Evolutionary conservation across 2,113 vertebrate genomes (phyloP).

Genomic region (Neoarius graeffei): DNA sequence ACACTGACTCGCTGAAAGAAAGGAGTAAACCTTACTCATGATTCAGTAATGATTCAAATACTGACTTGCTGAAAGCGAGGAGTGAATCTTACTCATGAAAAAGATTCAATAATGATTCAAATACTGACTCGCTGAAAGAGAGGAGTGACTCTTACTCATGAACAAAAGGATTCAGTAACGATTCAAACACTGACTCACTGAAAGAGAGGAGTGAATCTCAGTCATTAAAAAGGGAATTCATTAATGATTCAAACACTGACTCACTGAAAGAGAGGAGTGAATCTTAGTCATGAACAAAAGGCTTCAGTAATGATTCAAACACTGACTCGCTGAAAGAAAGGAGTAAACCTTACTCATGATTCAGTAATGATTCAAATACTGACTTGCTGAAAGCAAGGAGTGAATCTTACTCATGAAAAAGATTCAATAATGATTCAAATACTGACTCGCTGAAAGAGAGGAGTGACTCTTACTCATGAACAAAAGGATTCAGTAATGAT

Average conservation of each 20-base stretch:
- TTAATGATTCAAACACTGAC: too few species aligned
- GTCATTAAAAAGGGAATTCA: not conserved
- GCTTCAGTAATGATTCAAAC: too few species aligned
- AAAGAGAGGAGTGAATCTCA: not conserved
- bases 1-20: too few species aligned
- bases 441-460: not conserved
- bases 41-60: too few species aligned
- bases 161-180: not conserved
- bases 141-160: not conserved
- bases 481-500: not conserved
- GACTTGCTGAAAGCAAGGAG: too few species aligned
- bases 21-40: too few species aligned
- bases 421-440: not conserved
- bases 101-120: not conserved
- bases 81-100: not conserved
- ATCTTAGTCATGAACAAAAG: too few species aligned
- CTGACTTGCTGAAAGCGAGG: too few species aligned
- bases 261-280: too few species aligned
- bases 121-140: not conserved
- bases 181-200: not conserved
- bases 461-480: not conserved
- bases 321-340: too few species aligned
- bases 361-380: too few species aligned
- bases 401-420: not conserved
- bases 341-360: too few species aligned